Base-by-base conservation (phyloP, 1,140 invertebrate species). In the Limonius californicus region DNA sequence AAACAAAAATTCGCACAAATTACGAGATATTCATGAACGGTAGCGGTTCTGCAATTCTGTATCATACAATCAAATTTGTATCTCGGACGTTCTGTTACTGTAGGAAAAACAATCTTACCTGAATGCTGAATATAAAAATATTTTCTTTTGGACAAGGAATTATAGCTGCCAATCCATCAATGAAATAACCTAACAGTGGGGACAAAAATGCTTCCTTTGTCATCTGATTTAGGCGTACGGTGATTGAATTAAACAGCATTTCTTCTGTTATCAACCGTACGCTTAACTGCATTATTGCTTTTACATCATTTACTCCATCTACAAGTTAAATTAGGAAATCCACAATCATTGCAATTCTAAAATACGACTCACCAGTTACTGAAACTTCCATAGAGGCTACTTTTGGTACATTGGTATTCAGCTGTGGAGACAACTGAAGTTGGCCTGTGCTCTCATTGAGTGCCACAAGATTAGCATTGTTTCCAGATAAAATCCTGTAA, bases 381-480 rank as follows among this genome's bases (percentile, higher is more conserved):
- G 92, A 92, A 9, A 98, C 88, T 78, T 97, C 92, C 88, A 98
- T 95, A 0, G 88, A 90, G 2, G 95, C 95, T 30, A 94, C 83
- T 72, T 96, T 90, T 0, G 95, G 92, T 6, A 99, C 93, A 78
- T 99, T 98, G 2, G 96, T 98, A 74, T 98, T 96, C 1, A 99
- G 80, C 67, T 94, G 90, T 0, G 94, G 92, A 16, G 94, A 95
- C 0, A 99, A 78, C 7, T 85, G 90, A 53, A 99, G 85, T 23
- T 92, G 87, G 1, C 97, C 96, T 0, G 87, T 87, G 0, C 87
- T 88, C 70, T 87, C 84, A 74, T 98, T 94, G 14, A 99, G 73
- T 0, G 87, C 83, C 0, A 99, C 80, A 6, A 97, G 80, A 70
- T 94, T 92, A 0, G 95, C 95, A 71, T 95, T 97, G 76, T 98